phyloP scores from a whole-genome alignment of 2,888 invertebrate species.

The Chironomus riparius region DNA sequence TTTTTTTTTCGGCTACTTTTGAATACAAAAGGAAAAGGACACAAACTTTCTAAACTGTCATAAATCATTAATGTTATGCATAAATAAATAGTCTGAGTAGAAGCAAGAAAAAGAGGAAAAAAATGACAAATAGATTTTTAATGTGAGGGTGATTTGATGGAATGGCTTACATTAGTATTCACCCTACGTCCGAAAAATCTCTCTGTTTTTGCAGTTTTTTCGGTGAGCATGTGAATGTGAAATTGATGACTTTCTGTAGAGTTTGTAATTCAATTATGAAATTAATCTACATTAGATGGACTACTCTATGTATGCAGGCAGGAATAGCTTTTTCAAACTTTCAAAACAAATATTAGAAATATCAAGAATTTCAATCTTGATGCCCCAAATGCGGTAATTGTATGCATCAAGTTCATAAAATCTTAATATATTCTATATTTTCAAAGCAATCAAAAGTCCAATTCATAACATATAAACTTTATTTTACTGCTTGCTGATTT shows the following conservation, averaged over 20 bases:
- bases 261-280: background rate
- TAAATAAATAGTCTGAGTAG: background rate
- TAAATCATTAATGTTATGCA: slow-evolving; percentile 15
- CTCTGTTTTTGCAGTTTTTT: background rate
- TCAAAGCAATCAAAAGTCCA: background rate
- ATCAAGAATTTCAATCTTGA: no score
- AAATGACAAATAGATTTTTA: slow-evolving; percentile 16
- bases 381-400: no score
- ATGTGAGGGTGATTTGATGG: slow-evolving; percentile 12
- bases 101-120: background rate
- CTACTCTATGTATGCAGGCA: no score
- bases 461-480: background rate
- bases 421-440: no score
- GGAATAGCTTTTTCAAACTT: no score
- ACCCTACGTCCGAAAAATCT: background rate
- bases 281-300: background rate
- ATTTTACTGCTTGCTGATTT: slow-evolving; percentile 6
- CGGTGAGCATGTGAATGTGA: background rate
- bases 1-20: background rate
- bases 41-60: background rate
- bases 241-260: background rate
- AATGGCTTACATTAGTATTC: background rate
- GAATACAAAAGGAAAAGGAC: background rate
- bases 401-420: no score
- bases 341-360: no score